A percentile compares a stretch with the other conserved stretches of the same genome.
Conservation (phyloP, 2,888 invertebrate genomes). For the Hedychridium roseum region DNA sequence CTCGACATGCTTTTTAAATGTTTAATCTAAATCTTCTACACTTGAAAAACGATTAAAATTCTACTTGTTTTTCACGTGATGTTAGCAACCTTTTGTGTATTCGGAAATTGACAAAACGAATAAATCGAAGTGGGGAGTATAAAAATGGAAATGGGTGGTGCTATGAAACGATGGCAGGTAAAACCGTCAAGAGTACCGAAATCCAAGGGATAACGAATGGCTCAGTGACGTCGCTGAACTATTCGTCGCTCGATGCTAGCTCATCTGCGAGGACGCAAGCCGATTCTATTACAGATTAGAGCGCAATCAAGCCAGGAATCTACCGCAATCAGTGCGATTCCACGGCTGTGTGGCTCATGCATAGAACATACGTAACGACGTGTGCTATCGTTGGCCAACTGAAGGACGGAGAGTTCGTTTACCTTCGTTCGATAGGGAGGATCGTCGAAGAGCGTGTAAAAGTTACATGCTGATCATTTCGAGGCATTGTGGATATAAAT, state of each 20-base stretch:
- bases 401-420: too few relatives aligned
- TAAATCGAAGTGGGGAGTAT: too few relatives aligned
- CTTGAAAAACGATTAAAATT: too few relatives aligned
- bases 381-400: too few relatives aligned
- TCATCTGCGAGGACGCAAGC: conserved; percentile 17
- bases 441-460: conserved; percentile 4
- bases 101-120: too few relatives aligned
- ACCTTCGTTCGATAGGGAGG: too few relatives aligned
- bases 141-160: too few relatives aligned
- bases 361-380: too few relatives aligned
- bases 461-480: conserved; percentile 16
- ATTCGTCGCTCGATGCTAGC: conserved; percentile 14
- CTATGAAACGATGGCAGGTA: not conserved
- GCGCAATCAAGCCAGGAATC: conserved; percentile 28
- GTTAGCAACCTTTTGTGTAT: too few relatives aligned
- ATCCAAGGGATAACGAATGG: conserved; percentile 16
- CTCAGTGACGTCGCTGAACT: conserved; percentile 17
- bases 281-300: conserved; percentile 52
- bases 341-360: conserved; percentile 18
- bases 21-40: too few relatives aligned
- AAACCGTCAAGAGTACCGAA: not conserved
- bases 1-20: too few relatives aligned
- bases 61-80: too few relatives aligned
- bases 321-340: conserved; percentile 28
- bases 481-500: conserved; percentile 4